phyloP scores from a whole-genome alignment of 2,888 invertebrate genomes.

The Melipona bicolor region DNA sequence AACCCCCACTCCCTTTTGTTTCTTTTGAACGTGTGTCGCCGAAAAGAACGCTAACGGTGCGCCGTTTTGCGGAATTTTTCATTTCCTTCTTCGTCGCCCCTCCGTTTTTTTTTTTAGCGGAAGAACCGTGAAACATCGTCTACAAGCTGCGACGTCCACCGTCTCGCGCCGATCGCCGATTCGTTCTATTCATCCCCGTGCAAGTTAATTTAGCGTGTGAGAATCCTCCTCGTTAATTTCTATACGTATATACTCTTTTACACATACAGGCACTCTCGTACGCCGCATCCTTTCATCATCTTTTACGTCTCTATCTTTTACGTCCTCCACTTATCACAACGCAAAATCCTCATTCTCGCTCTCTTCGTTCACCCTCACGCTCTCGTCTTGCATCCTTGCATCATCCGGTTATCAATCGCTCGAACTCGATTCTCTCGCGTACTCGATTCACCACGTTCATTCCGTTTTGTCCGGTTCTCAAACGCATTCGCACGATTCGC shows the following conservation, averaged over 20 bases:
- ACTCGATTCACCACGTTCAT: neutral
- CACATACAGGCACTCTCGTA: constrained; percentile 49
- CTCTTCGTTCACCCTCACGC: neutral
- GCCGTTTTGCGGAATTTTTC: constrained; percentile 19
- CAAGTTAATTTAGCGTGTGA: constrained; percentile 81
- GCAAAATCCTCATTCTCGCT: constrained; percentile 26
- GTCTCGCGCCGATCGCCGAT: constrained; percentile 76
- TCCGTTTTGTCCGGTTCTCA: neutral
- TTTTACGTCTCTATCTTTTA: constrained; percentile 29
- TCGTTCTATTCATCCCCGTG: constrained; percentile 77
- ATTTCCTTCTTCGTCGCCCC: constrained; percentile 21
- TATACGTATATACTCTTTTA: constrained; percentile 36
- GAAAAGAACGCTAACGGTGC: constrained; percentile 22
- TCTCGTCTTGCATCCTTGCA: neutral
- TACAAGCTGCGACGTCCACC: constrained; percentile 31
- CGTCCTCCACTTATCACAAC: constrained; percentile 4
- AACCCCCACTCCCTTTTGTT: neutral
- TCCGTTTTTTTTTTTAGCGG: constrained; percentile 12
- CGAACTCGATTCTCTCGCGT: constrained; percentile 5
- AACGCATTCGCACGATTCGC: constrained; percentile 35
- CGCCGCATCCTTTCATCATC: constrained; percentile 23
- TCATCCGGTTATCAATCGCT: constrained; percentile 5
- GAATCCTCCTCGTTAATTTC: constrained; percentile 73
- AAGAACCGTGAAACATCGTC: constrained; percentile 48
- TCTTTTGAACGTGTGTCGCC: constrained; percentile 6